Base-by-base conservation (phyloP, 2,113 vertebrate genomes). In the Rhizomys pruinosus region DNA sequence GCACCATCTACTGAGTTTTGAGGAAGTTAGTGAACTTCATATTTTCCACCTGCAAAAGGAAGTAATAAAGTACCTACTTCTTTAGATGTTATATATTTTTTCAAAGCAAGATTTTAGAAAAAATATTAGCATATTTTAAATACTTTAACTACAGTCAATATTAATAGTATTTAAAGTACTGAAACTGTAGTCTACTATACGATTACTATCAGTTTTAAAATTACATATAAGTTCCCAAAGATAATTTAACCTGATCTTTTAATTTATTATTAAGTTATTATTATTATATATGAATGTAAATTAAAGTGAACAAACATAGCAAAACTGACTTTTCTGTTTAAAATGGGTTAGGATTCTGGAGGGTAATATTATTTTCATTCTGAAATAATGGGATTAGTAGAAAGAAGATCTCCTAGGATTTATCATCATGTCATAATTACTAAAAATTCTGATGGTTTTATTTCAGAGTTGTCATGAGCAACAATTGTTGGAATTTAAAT, bases 401-500 rank as follows among this genome's bases (percentile, higher is more conserved):
- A 7, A 93, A 82, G 12, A 16, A 78, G 11, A 1, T 20, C 15
- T 47, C 16, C 25, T 55, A 86, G 1, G 22, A 39, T 55, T 68
- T 59, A 82, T 23, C 44, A 66, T 61, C 42, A 86, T 37, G 11
- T 13, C n/a, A 87, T 68, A 34, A 80, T 16, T 64, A 59, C 80
- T 37, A 44, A 82, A 80, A 79, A 37, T 71, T 68, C 23, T 64
- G 8, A 0, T 11, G 10, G 71, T 76, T 44, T 73, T 91, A 63
- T 89, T 94, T 3, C 32, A 87, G 34, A 92, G 39, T 4, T 52
- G 19, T 71, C 23, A 89, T 34, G 55, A 27, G 34, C 59, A 78
- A 74, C 34, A 69, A 89, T 27, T 57, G 19, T 16, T 63, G 13
- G 72, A 82, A 76, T 73, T n/a, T 73, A 89, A 96, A 91, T 42